These are phyloP conservation scores for Acanthis flammea DNA, from an alignment of 2,797 vertebrate genomes.

Conservation along the genomic window DNA sequence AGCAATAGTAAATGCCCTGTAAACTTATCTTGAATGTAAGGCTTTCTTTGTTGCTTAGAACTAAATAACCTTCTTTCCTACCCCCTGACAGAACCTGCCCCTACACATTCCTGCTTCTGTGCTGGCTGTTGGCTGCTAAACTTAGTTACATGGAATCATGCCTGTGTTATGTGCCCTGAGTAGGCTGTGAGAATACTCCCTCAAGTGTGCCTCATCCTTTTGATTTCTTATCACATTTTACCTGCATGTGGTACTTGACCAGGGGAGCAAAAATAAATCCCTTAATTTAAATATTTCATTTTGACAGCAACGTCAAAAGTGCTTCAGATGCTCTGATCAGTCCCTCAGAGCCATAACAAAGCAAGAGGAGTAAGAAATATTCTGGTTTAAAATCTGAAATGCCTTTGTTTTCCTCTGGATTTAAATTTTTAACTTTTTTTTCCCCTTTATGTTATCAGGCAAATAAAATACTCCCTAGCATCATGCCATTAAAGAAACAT, in stretches of 20 bases:
- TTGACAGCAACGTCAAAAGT: neutral
- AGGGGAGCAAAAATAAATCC: neutral
- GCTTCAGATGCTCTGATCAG: neutral
- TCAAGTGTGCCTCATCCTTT: neutral
- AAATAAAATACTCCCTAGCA: neutral
- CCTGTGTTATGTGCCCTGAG: neutral
- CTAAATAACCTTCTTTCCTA: neutral
- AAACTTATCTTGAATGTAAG: neutral
- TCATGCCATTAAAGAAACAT: neutral
- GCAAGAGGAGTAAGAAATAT: neutral
- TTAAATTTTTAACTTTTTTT: neutral
- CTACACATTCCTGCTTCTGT: neutral
- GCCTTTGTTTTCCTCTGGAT: neutral
- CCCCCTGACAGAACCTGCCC: neutral
- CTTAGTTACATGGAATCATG: neutral
- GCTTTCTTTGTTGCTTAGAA: neutral
- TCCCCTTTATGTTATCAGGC: neutral
- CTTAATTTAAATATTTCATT: slow-evolving; percentile 13
- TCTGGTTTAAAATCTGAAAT: neutral
- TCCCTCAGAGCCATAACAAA: neutral
- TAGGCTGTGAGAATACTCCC: neutral
- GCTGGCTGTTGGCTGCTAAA: neutral
- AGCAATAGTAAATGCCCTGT: neutral
- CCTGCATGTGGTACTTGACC: neutral
- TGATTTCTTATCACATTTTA: neutral